Percentiles rank a stretch among this genome's conserved stretches.
phyloP scores from a whole-genome alignment of 2,888 invertebrate genomes.

The Liodrosophila aerea region DNA sequence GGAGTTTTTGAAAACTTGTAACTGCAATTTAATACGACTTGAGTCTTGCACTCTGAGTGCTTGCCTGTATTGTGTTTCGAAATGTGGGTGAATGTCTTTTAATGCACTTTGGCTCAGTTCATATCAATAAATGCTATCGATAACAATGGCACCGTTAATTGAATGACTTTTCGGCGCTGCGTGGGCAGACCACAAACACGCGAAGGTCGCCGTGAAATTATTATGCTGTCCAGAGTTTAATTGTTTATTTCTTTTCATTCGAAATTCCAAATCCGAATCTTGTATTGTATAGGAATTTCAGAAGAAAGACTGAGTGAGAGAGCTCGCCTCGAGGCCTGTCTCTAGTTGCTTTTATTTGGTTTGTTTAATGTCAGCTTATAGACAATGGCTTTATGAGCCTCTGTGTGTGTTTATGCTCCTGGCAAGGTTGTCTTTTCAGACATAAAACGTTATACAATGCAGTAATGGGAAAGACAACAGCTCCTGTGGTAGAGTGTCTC shows the following conservation, averaged over 20 bases:
- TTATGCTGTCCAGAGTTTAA: conserved; percentile 44
- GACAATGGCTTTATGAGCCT: conserved; percentile 27
- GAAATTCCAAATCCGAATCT: conserved; percentile 31
- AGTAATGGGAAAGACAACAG: too few relatives aligned
- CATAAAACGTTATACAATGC: too few relatives aligned
- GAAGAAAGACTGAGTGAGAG: conserved; percentile 11
- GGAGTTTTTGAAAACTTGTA: too few relatives aligned
- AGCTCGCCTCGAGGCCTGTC: conserved; percentile 8
- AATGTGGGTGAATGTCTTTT: conserved; percentile 47
- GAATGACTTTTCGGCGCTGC: conserved; percentile 60
- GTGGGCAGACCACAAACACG: conserved; percentile 40
- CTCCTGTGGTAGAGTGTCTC: too few relatives aligned
- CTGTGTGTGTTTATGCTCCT: conserved; percentile 35
- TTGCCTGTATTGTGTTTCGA: conserved; percentile 1
- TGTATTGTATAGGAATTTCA: conserved; percentile 17
- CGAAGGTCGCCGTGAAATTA: conserved; percentile 58
- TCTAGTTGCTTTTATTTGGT: conserved; percentile 20
- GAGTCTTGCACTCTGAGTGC: conserved; percentile 1
- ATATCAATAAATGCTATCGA: conserved; percentile 35
- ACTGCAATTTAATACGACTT: conserved; percentile 33
- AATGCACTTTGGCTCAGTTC: conserved; percentile 22
- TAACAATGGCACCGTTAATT: conserved; percentile 65
- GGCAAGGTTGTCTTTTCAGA: conserved; percentile 33
- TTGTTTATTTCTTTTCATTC: conserved; percentile 41
- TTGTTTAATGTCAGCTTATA: conserved; percentile 9